phyloP scores from a whole-genome alignment of 2,113 vertebrate genomes.

The Tamias sibiricus region DNA sequence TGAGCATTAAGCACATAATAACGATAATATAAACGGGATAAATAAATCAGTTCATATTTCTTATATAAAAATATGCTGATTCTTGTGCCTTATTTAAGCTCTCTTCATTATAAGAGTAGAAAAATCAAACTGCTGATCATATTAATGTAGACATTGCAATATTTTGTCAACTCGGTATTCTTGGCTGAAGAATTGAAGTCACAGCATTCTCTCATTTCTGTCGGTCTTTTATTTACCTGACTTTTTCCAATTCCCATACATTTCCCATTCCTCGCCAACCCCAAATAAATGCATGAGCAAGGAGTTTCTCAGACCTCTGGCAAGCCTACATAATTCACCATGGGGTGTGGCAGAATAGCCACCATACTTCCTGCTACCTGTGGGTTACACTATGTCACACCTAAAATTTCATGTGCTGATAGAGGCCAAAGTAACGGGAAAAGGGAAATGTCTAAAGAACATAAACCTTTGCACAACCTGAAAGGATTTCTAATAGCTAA shows the following conservation, averaged over 20 bases:
- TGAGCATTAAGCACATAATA: not conserved
- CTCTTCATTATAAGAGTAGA: not conserved
- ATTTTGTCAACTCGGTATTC: not conserved
- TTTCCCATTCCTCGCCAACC: not conserved
- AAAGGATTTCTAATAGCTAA: conserved; percentile 88
- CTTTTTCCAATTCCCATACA: not conserved
- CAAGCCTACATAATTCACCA: not conserved
- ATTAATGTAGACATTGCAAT: not conserved
- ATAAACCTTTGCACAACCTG: conserved; percentile 77
- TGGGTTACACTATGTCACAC: conserved; percentile 21
- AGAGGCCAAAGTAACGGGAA: conserved; percentile 84
- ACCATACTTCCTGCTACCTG: not conserved
- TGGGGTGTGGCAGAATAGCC: not conserved
- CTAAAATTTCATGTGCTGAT: conserved; percentile 78
- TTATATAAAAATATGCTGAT: not conserved
- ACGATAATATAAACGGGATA: not conserved
- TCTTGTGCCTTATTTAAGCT: not conserved
- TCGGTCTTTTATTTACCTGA: not conserved
- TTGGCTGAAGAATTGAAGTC: not conserved
- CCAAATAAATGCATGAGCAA: not conserved
- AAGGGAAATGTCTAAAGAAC: conserved; percentile 82
- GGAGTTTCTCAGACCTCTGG: accelerated
- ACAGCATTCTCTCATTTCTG: not conserved
- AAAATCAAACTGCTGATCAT: not conserved
- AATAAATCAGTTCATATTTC: not conserved